Evolutionary conservation across 2,888 invertebrate species (phyloP), one percentile per base, ranked within the genome.

Genomic region (Bellardia bayeri): DNA sequence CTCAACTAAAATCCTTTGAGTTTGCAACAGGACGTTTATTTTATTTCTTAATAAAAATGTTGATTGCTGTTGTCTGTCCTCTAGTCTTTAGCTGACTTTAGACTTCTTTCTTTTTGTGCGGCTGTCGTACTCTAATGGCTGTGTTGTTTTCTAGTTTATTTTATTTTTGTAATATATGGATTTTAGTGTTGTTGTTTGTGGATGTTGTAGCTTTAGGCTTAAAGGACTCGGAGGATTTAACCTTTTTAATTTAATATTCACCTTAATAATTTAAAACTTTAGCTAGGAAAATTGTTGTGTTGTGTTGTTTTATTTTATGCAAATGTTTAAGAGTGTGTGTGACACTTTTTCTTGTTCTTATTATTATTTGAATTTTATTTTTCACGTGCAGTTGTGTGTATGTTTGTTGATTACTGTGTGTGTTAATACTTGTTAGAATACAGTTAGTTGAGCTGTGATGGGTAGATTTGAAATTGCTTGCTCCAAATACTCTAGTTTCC

Each of bases 161-260:
- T n/a, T 56, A 23, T 23, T n/a, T 58, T 33, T 64, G n/a, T 11
- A 45, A 33, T 61, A 23, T 45, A n/a, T 49, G 7, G 1, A 23
- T 42, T 45, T 56, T 30, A 37, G 7, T 68, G 23, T 23, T 61
- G 33, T 30, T 49, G 37, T 69, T 49, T 23, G 45, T 30, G 16
- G 49, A 45, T 45, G n/a, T 49, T 75, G 40, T 74, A 40, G 33
- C n/a, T 69, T 11, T 14, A 37, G 51, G 68, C 49, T 42, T 69
- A 8, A 63, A 68, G 68, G 54, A 68, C 68, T 68, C 54, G 8
- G 54, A 82, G 75, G 82, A 82, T 13, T 71, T 66, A 80, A 61
- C 33, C 54, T 63, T 71, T 80, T 72, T 64, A 81, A 81, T 85
- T 85, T 81, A 72, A 81, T 85, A 85, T 85, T 69, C 80, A 75